A percentile compares a stretch with the other conserved stretches of the same genome.
Conservation (phyloP, 2,797 vertebrate genomes). For the Esox masquinongy region DNA sequence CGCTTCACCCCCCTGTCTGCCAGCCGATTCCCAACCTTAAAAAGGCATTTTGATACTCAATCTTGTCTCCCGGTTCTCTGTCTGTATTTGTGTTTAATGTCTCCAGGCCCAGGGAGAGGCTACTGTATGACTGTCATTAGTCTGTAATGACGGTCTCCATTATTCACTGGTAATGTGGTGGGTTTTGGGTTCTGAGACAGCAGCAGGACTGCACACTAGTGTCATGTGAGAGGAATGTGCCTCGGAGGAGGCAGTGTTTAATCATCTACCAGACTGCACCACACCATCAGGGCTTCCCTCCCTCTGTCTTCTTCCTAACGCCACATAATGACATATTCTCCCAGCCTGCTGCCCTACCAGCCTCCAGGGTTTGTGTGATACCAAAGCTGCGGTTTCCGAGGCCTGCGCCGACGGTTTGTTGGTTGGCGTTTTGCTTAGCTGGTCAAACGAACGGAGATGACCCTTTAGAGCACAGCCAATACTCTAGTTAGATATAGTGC, state of each 20-base stretch:
- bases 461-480: background rate
- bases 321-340: constrained; percentile 18
- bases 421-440: background rate
- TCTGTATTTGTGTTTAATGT: background rate
- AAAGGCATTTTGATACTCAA: background rate
- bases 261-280: constrained; percentile 9
- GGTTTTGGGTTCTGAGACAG: background rate
- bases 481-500: background rate
- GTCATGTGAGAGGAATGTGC: constrained; percentile 14
- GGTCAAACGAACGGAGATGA: background rate
- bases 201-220: background rate
- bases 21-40: background rate
- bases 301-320: background rate
- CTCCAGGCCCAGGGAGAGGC: constrained; percentile 3
- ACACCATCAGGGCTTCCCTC: constrained; percentile 6
- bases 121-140: constrained; percentile 13
- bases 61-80: background rate
- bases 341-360: background rate
- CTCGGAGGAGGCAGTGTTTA: constrained; percentile 10
- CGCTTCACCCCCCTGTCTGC: background rate
- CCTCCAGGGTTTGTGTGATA: background rate
- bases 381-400: background rate
- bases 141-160: constrained; percentile 15
- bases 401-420: constrained; percentile 5
- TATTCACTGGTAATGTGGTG: constrained; percentile 7